A percentile compares a stretch with the other conserved stretches of the same genome.
Conservation (phyloP, 2,113 vertebrate genomes). For the Gila orcuttii region DNA sequence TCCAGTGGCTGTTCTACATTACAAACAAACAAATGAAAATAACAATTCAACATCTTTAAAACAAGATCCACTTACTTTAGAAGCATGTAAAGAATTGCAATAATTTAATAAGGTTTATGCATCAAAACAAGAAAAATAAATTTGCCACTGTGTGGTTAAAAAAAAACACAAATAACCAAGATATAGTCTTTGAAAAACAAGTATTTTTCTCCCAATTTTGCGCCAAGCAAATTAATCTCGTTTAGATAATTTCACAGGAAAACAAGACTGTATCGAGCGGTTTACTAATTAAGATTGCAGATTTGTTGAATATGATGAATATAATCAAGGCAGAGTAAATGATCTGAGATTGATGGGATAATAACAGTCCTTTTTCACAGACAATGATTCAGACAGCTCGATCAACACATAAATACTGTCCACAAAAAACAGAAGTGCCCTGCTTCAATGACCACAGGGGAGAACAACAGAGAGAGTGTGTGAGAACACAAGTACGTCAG, state of each 20-base stretch:
- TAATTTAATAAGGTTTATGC: too few species aligned
- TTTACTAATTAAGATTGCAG: not conserved
- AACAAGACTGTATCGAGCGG: not conserved
- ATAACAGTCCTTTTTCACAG: not conserved
- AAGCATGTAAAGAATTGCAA: not conserved
- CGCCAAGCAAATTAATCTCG: too few species aligned
- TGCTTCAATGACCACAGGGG: not conserved
- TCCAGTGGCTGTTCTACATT: constrained; percentile 33
- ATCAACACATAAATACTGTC: not conserved
- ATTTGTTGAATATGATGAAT: not conserved
- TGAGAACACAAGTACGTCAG: too few species aligned
- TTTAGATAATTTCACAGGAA: not conserved
- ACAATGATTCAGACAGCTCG: not conserved
- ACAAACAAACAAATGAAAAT: too few species aligned
- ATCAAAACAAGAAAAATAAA: too few species aligned
- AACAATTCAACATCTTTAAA: not conserved
- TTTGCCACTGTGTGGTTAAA: too few species aligned
- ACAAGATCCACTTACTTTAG: not conserved
- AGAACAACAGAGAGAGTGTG: not conserved
- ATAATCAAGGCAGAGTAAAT: not conserved
- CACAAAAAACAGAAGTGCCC: not conserved
- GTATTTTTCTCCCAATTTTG: too few species aligned
- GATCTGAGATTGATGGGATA: not conserved
- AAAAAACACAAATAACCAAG: too few species aligned
- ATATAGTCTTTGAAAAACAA: too few species aligned